These are phyloP conservation scores for Opisthocomus hoazin DNA, from an alignment of 2,113 vertebrate species.

Conservation along the genomic window DNA sequence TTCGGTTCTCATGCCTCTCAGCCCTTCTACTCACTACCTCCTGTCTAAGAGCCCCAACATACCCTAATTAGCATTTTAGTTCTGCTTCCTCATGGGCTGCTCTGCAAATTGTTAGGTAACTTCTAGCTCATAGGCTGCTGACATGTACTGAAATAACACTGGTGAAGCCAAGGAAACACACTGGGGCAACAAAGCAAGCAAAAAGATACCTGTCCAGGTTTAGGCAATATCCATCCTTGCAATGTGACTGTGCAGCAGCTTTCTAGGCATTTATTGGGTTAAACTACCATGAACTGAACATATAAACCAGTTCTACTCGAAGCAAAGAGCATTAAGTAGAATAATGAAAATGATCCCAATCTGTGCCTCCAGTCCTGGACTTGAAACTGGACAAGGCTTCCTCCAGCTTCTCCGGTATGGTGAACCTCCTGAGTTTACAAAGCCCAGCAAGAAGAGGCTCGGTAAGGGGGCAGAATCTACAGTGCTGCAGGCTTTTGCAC, in stretches of 20 bases:
- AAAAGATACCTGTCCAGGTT: background rate
- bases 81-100: background rate
- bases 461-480: background rate
- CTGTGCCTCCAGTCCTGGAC: background rate
- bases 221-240: background rate
- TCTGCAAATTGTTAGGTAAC: background rate
- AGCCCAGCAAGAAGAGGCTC: background rate
- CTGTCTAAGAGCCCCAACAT: background rate
- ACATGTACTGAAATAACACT: background rate
- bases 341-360: background rate
- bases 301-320: background rate
- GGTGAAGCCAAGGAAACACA: background rate
- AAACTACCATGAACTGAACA: background rate
- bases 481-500: background rate
- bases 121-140: background rate
- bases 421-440: background rate
- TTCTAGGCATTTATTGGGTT: background rate
- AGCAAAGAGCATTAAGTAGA: background rate
- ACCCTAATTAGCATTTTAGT: background rate
- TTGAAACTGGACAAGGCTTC: background rate
- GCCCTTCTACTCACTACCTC: background rate
- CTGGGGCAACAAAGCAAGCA: background rate
- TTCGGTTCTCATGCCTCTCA: background rate
- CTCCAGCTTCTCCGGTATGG: background rate
- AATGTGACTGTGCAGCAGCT: background rate